Conservation (phyloP, 2,888 invertebrate genomes). For the Vannuccia rotundouncinata region DNA sequence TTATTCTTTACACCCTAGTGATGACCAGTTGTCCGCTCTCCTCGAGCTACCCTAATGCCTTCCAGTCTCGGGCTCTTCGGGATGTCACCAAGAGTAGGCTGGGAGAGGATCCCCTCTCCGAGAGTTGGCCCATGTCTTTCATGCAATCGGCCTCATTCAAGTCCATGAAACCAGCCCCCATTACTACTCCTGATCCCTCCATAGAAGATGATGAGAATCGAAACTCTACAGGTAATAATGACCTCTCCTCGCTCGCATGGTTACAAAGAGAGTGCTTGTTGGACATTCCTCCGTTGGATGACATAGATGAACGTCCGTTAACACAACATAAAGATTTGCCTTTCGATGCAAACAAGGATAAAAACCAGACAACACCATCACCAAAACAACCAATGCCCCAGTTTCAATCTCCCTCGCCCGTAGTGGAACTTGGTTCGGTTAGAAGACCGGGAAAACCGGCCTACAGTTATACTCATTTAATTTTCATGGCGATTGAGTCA, state of each 20-base stretch:
- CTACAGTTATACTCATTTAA: slow-evolving; percentile 36
- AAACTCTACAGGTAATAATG: not conserved
- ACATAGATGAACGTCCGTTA: not conserved
- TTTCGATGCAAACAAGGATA: not conserved
- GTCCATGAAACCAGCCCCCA: not conserved
- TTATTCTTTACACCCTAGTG: no score
- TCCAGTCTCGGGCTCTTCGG: not conserved
- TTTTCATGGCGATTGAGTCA: slow-evolving; percentile 39
- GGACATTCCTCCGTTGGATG: slow-evolving; percentile 28
- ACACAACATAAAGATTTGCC: no score
- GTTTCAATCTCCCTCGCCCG: not conserved
- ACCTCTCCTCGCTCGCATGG: slow-evolving; percentile 25
- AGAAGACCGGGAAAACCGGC: slow-evolving; percentile 27
- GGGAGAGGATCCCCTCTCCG: not conserved
- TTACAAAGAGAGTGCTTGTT: not conserved
- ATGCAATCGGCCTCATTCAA: not conserved
- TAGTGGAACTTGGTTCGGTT: not conserved
- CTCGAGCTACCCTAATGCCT: not conserved
- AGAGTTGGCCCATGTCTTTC: not conserved
- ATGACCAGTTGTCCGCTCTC: not conserved
- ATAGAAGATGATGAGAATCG: not conserved
- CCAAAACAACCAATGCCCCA: not conserved
- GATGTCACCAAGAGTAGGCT: not conserved
- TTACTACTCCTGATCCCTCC: not conserved
- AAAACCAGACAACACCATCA: not conserved